Base-by-base conservation (phyloP, 2,797 vertebrate species). In the Chrosomus eos region DNA sequence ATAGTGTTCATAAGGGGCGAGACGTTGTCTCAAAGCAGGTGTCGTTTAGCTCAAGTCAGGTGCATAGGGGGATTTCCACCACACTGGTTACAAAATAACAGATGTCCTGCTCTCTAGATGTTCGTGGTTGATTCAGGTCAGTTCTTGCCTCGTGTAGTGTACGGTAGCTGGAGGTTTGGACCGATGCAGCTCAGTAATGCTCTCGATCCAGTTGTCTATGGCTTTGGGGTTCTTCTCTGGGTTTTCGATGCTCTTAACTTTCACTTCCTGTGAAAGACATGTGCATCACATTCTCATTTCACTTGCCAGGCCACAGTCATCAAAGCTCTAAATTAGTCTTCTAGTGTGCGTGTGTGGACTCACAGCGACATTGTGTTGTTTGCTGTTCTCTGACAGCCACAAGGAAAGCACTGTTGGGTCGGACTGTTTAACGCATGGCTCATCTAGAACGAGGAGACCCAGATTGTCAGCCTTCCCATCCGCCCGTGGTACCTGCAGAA, bases 121-220 rank as follows among this genome's bases (percentile, higher is more conserved):
- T 40, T 11, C 0, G 3, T 31, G 23, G 43, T 40, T 26, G 23
- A 26, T 14, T 72, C 11, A 72, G 68, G 33, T 80, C 11, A 16
- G 82, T 83, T 80, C 88, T 92, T 80, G 95, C 97, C 95, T 94
- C 82, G 91, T 95, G 19, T 98, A 99, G 87, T 97, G 97, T 0
- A 99, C 96, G 0, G 95, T 97, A 7, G 97, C 96, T 0, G 97
- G 94, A 0, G 98, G 96, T 62, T 98, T 99, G 87, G 96, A 98
- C 60, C 95, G 96, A 89, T 98, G 97, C 48, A 99, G 94, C 5
- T 97, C 97, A 0, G 94, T 94, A 91, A 99, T 97, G 66, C 96
- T 98, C 78, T 99, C 96, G 3, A 99, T 96, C 98, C 98, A 99
- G 85, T 89, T 96, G 87, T 98, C 97, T 21, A 99, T 94, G 33